phyloP scores from a whole-genome alignment of 2,797 vertebrate genomes.

The Tangara arthus region DNA sequence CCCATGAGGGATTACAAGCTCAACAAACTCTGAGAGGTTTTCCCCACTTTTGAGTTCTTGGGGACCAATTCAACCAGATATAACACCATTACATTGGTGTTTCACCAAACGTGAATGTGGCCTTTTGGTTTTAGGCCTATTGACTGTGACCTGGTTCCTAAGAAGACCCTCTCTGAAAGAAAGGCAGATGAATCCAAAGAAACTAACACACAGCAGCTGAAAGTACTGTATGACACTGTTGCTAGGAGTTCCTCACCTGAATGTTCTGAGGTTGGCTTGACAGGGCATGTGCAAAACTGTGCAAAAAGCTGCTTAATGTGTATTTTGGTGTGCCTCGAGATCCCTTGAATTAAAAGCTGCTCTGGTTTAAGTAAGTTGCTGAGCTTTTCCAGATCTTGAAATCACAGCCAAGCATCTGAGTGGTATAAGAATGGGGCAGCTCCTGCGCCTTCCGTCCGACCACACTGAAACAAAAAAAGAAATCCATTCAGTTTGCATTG shows the following conservation, averaged over 20 bases:
- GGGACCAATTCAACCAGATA: not conserved
- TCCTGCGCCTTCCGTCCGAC: not conserved
- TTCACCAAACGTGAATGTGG: not conserved
- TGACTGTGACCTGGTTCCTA: not conserved
- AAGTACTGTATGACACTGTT: not conserved
- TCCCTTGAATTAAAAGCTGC: not conserved
- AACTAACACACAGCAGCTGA: not conserved
- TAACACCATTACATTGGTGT: not conserved
- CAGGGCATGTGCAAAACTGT: not conserved
- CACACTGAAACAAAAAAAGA: not conserved
- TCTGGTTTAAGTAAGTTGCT: not conserved
- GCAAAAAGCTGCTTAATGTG: not conserved
- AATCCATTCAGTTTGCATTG: not conserved
- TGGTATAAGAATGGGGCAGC: not conserved
- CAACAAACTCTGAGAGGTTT: not conserved
- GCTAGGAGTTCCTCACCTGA: not conserved
- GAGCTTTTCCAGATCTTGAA: not conserved
- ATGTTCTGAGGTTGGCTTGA: not conserved
- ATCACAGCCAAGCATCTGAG: not conserved
- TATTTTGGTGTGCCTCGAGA: not conserved
- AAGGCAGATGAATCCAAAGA: not conserved
- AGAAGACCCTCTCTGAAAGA: not conserved
- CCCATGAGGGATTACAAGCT: not conserved
- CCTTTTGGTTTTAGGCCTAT: not conserved
- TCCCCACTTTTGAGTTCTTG: not conserved